Conservation (phyloP, 1,140 invertebrate species). For the Drosophila pachea region DNA sequence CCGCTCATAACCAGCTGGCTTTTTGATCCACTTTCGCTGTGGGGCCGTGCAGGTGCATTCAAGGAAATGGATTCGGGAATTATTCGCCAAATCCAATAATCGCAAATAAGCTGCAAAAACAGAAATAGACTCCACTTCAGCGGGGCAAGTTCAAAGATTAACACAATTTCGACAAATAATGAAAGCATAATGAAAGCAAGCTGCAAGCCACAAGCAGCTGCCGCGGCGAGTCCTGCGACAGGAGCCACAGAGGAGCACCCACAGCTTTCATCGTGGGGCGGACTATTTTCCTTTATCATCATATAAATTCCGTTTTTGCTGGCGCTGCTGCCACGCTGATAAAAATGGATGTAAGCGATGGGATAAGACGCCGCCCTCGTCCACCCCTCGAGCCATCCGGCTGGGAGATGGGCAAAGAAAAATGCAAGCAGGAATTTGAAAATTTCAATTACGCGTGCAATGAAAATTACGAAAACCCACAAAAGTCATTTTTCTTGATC, state of each 20-base stretch:
- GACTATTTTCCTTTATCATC: slow-evolving; percentile 69
- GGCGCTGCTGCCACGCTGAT: slow-evolving; percentile 44
- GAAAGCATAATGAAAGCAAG: slow-evolving; percentile 64
- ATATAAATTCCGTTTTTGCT: slow-evolving; percentile 64
- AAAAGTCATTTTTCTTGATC: slow-evolving; percentile 78
- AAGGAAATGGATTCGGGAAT: neutral
- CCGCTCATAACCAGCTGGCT: slow-evolving; percentile 21
- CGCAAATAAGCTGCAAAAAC: slow-evolving; percentile 11
- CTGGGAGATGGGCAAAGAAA: slow-evolving; percentile 32
- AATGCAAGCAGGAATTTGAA: slow-evolving; percentile 77
- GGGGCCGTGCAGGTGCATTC: slow-evolving; percentile 2
- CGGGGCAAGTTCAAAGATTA: slow-evolving; percentile 65
- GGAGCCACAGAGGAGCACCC: slow-evolving; percentile 8
- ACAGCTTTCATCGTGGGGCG: neutral
- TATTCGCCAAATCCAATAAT: slow-evolving; percentile 55
- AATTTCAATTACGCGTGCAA: slow-evolving; percentile 78
- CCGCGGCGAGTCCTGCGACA: slow-evolving; percentile 13
- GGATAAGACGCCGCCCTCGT: neutral
- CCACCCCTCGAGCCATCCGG: neutral
- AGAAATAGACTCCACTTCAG: too few relatives aligned
- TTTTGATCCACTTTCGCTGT: slow-evolving; percentile 16
- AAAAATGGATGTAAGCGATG: slow-evolving; percentile 36
- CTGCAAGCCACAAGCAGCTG: slow-evolving; percentile 13
- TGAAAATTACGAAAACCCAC: slow-evolving; percentile 77
- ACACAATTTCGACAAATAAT: slow-evolving; percentile 77